Evolutionary conservation across 2,797 vertebrate genomes (phyloP), one percentile per base, ranked within the genome.

Genomic region (Hippopotamyrus pictus): DNA sequence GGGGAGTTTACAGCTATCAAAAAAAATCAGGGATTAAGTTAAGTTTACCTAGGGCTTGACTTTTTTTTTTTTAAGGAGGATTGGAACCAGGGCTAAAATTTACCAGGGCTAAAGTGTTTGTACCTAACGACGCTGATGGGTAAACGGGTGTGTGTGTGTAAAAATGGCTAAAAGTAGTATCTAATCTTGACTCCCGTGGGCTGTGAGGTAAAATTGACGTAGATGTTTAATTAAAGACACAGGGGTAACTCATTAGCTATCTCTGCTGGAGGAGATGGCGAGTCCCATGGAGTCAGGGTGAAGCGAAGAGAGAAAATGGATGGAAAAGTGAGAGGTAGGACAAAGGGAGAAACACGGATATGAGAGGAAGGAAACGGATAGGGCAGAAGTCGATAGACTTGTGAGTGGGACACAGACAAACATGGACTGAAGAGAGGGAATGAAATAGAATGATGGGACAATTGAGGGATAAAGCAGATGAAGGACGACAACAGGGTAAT

Each of bases 181-280:
- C 51, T 1, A 54, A 84, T 57, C 22, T 41, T 29, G 79, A 53
- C 53, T 25, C 76, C 82, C 12, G 19, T 22, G 59, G 14, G 37
- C 37, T 44, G 73, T 44, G 14, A 44, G 73, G 37, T 79, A 79
- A 79, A 79, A 79, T 46, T 90, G 91, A 91, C 0, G 88, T 87
- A 94, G 90, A 94, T 94, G 93, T 94, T 95, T 94, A 94, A 95
- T 95, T 93, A 93, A 94, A 92, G 91, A 93, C 90, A 90, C 86
- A 25, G 90, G 90, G 91, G 92, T 93, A 92, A 93, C 88, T 94
- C 92, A 94, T 89, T 88, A 87, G 76, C 91, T 91, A 88, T 44
- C 41, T 88, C 90, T 65, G 87, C 53, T 54, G 88, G 92, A 69
- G 41, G 76, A 89, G 51, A n/a, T 25, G 57, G 46, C 1, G 14